Conservation (phyloP, 2,113 vertebrate genomes). For the Mesocricetus auratus region DNA sequence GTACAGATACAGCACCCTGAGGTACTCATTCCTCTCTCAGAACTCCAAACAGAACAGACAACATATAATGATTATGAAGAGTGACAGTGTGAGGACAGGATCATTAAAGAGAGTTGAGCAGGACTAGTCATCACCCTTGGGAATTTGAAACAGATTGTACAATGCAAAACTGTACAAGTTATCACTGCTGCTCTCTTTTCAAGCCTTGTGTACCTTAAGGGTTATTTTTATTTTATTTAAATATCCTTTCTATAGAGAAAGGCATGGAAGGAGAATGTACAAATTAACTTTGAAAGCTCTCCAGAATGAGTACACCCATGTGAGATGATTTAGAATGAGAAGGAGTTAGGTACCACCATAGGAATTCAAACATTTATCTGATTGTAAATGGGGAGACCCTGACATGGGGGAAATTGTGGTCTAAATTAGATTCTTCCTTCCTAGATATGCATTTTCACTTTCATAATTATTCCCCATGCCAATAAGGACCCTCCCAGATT, state of each 20-base stretch:
- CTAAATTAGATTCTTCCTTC: background rate
- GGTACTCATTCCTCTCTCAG: conserved; percentile 7
- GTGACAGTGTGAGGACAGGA: background rate
- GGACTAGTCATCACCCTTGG: background rate
- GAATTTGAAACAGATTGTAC: conserved; percentile 38
- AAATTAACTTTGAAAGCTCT: background rate
- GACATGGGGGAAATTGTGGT: background rate
- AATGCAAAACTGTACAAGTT: conserved; percentile 3
- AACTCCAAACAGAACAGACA: conserved; percentile 4
- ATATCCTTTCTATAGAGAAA: background rate
- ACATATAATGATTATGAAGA: background rate
- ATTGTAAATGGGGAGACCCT: background rate
- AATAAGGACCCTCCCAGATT: background rate
- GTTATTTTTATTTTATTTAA: conserved; percentile 31
- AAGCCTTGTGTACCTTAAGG: background rate
- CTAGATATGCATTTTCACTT: background rate
- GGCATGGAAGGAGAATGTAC: background rate
- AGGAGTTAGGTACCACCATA: background rate
- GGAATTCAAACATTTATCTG: background rate
- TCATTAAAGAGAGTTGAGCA: conserved; percentile 19
- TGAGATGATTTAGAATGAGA: background rate
- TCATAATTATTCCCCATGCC: background rate
- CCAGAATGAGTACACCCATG: background rate
- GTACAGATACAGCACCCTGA: conserved; percentile 12
- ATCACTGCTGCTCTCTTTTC: background rate